Conservation (phyloP, 2,797 vertebrate genomes). For the Phalanger gymnotis region DNA sequence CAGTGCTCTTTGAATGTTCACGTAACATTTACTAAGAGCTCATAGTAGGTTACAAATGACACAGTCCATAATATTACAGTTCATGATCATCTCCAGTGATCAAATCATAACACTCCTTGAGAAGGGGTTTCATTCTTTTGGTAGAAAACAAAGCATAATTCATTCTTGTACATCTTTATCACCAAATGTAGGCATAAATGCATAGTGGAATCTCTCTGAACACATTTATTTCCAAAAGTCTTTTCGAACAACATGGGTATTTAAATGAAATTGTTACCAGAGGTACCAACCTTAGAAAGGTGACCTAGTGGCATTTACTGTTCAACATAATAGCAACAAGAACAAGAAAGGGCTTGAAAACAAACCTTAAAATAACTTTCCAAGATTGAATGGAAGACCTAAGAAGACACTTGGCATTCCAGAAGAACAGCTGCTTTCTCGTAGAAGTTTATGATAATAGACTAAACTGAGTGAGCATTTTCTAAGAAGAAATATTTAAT, state of each 20-base stretch:
- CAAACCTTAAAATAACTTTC: slow-evolving; percentile 61
- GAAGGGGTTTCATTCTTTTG: not conserved
- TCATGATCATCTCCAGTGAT: not conserved
- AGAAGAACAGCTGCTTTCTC: slow-evolving; percentile 76
- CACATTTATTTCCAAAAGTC: not conserved
- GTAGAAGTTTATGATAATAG: slow-evolving; percentile 83
- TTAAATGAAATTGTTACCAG: not conserved
- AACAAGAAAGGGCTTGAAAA: not conserved
- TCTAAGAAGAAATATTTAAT: slow-evolving; percentile 87
- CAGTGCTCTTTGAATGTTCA: not conserved
- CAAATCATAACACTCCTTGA: not conserved
- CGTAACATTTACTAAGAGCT: not conserved
- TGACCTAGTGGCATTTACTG: not conserved
- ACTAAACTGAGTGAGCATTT: slow-evolving; percentile 80
- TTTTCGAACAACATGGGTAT: not conserved
- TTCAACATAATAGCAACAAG: slow-evolving; percentile 19
- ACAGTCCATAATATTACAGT: not conserved
- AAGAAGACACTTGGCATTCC: slow-evolving; percentile 66
- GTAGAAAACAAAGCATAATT: not conserved
- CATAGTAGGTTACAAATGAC: not conserved
- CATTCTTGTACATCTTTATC: not conserved
- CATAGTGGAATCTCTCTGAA: not conserved
- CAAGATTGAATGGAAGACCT: slow-evolving; percentile 2
- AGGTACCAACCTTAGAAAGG: not conserved
- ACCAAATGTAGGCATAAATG: not conserved